Base-by-base conservation (phyloP, 2,113 vertebrate species). In the Leiothrix lutea region DNA sequence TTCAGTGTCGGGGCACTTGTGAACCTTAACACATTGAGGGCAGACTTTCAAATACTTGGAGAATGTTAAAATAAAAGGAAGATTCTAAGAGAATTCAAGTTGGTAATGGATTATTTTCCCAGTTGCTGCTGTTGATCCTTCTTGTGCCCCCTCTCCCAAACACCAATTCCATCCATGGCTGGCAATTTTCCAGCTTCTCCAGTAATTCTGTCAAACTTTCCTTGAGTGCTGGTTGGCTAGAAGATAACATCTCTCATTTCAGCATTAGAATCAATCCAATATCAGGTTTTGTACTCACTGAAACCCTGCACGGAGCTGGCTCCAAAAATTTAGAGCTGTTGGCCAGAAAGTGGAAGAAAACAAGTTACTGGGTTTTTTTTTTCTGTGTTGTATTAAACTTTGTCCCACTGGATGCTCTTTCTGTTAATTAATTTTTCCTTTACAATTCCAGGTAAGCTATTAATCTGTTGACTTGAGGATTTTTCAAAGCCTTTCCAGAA, bases 341-440 rank as follows among this genome's bases (percentile, higher is more conserved):
- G 73, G 23, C 44, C 61, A 91, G 79, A 71, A 81, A 88, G 40
- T 38, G 17, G 45, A 92, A 72, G 71, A 91, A 92, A 71, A 61
- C 33, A 70, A 89, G 40, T 69, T 83, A 15, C 36, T 66, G 12
- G 4, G 9, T 5, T 25, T 25, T 71, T 25, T 71, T 81, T 58
- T 71, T 6, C 33, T 80, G 18, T 67, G 45, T 74, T 90, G 81
- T 77, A 20, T 82, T 91, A 86, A 91, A 84, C n/a, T 92, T 80
- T 71, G 40, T 81, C 53, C 78, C 86, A 35, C 33, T 53, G 74
- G 56, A 25, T 93, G 42, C 44, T 88, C 44, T 56, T 86, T 31
- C 38, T 89, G 44, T 92, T 96, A 95, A 96, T 88, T 95, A 86
- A 56, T 93, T 85, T 82, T 86, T 82, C 70, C 35, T 90, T 97